A percentile compares a stretch with the other conserved stretches of the same genome.
These are phyloP conservation scores for Malurus alboscapulatus DNA, from an alignment of 2,113 vertebrate genomes.

Conservation along the genomic window DNA sequence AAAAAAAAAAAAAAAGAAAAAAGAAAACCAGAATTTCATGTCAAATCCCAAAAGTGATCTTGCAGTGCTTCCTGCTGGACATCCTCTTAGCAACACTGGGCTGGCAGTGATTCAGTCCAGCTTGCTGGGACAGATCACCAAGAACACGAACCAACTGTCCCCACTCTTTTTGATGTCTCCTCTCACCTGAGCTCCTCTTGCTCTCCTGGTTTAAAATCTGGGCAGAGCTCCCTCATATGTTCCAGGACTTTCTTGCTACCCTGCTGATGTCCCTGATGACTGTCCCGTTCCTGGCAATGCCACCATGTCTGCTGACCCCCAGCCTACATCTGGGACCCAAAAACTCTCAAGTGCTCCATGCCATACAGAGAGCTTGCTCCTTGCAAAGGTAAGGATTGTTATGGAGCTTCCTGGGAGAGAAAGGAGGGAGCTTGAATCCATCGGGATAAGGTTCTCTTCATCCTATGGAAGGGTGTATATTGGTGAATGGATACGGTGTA, in stretches of 20 bases:
- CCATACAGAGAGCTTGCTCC: accelerated
- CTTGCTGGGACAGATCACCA: background rate
- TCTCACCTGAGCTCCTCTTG: accelerated
- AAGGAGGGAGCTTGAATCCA: background rate
- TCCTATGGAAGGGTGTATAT: accelerated
- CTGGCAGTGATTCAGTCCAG: background rate
- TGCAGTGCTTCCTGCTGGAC: background rate
- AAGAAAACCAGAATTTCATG: background rate
- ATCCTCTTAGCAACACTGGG: background rate
- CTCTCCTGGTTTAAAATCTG: background rate
- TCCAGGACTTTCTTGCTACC: accelerated
- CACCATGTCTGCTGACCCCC: accelerated
- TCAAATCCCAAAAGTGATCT: background rate
- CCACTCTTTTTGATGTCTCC: background rate
- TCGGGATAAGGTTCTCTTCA: background rate
- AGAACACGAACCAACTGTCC: background rate
- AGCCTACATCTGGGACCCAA: accelerated
- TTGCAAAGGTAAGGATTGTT: background rate
- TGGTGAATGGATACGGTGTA: background rate
- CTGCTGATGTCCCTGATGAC: accelerated
- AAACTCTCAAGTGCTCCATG: background rate
- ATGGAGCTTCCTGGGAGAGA: background rate
- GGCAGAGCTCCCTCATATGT: accelerated
- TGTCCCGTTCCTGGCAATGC: background rate
- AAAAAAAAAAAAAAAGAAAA: too few relatives aligned